phyloP scores from a whole-genome alignment of 2,113 vertebrate species.

The rat (Rattus norvegicus) region GRCr8 NC_086033.1:85502501-85503000 shows the following conservation, averaged over 20 bases:
- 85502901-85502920: neutral
- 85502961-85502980: conserved; percentile 32
- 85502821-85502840: neutral
- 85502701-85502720: neutral
- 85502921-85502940: neutral
- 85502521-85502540: conserved; percentile 5
- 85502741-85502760: neutral
- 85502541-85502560: neutral
- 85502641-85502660: conserved; percentile 32
- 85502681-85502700: neutral
- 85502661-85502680: neutral
- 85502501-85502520: conserved; percentile 46
- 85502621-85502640: conserved; percentile 16
- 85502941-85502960: neutral
- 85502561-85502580: neutral
- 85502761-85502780: neutral
- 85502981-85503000: conserved; percentile 5
- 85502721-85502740: neutral
- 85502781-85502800: neutral
- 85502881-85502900: conserved; percentile 19
- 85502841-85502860: neutral
- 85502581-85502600: neutral
- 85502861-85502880: neutral
- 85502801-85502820: conserved; percentile 6
- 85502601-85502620: conserved; percentile 33